phyloP scores from a whole-genome alignment of 2,113 vertebrate species.

The Daphoenositta chrysoptera region DNA sequence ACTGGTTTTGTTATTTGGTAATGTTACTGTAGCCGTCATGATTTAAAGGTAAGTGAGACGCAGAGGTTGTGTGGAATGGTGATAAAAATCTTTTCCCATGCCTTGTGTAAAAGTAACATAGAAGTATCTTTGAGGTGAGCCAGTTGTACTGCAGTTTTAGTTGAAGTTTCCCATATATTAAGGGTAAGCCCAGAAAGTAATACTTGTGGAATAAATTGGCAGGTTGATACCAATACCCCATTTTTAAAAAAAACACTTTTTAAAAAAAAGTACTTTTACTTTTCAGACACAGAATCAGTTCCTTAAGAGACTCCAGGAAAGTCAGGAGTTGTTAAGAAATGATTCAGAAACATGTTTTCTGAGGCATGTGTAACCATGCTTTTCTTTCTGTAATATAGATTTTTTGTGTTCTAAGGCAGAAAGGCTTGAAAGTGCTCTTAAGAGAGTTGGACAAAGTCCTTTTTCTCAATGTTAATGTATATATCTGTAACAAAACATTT shows the following conservation, averaged over 20 bases:
- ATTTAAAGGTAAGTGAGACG: neutral
- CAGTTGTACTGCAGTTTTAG: neutral
- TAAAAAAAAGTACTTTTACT: accelerated
- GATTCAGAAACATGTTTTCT: neutral
- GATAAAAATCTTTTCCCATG: neutral
- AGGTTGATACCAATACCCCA: neutral
- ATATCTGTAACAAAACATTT: neutral
- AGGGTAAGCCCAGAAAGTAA: neutral
- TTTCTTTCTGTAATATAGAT: neutral
- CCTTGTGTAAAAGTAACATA: neutral
- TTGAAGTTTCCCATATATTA: neutral
- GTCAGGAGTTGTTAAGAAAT: neutral
- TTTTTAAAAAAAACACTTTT: neutral
- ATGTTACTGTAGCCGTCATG: accelerated
- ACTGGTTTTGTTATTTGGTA: neutral
- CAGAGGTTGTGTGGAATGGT: neutral
- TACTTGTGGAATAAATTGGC: neutral
- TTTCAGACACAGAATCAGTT: neutral
- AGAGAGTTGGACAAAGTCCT: neutral
- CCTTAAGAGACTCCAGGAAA: neutral
- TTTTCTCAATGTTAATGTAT: neutral
- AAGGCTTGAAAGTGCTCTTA: neutral
- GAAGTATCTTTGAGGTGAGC: neutral
- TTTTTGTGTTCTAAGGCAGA: neutral
- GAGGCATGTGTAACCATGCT: neutral